These are phyloP conservation scores for Drosophila stalkeri DNA, from an alignment of 2,888 invertebrate genomes.

Conservation along the genomic window DNA sequence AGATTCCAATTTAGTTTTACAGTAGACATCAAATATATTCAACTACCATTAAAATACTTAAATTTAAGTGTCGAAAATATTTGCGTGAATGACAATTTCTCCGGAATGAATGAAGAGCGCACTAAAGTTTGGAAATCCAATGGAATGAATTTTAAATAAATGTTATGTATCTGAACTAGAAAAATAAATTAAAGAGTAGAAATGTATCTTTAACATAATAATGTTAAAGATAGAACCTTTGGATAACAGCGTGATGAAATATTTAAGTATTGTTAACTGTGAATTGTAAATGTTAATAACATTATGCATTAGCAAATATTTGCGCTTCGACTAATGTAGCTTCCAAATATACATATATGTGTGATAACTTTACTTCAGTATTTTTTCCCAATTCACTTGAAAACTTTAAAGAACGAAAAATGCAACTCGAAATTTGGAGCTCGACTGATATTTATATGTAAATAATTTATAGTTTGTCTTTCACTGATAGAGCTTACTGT, in stretches of 20 bases:
- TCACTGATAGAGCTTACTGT: slow-evolving; percentile 33
- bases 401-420: too few species aligned
- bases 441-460: neutral
- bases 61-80: neutral
- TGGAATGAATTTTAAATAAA: neutral
- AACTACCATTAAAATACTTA: neutral
- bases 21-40: slow-evolving; percentile 22
- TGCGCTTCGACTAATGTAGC: neutral
- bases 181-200: neutral
- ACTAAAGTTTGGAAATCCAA: neutral
- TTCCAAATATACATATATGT: neutral
- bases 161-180: neutral
- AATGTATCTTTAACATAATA: neutral
- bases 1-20: slow-evolving; percentile 42
- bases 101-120: neutral
- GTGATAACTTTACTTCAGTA: neutral
- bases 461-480: neutral
- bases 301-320: too few species aligned
- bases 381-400: too few species aligned
- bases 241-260: neutral
- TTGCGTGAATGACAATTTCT: neutral
- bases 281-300: too few species aligned
- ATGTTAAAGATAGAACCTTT: neutral
- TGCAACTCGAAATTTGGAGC: too few species aligned
- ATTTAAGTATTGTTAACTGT: too few species aligned